A percentile compares a stretch with the other conserved stretches of the same genome.
Evolutionary conservation across 1,140 invertebrate species (phyloP).

Genomic region (Batillaria attramentaria): DNA sequence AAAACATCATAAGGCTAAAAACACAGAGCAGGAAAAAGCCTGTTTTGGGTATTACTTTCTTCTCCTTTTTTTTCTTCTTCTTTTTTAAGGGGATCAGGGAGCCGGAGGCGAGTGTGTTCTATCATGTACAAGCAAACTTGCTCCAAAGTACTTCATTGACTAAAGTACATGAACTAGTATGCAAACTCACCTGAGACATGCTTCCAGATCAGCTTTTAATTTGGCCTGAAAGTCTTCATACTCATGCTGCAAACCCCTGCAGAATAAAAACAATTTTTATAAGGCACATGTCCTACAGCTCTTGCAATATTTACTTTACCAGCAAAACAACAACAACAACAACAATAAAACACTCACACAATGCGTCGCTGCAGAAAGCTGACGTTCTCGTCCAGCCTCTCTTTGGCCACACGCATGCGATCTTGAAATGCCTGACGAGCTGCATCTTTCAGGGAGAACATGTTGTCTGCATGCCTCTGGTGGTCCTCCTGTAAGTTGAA

Average conservation of each 20-base stretch:
- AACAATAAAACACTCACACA: conserved; percentile 42
- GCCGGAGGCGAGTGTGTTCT: neutral
- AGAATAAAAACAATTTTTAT: neutral
- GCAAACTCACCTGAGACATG: conserved; percentile 55
- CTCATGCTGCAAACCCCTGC: conserved; percentile 60
- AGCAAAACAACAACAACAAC: conserved; percentile 11
- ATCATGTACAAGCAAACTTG: neutral
- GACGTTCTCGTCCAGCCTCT: conserved; percentile 61
- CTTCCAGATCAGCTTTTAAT: conserved; percentile 59
- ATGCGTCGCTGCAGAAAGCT: conserved; percentile 63
- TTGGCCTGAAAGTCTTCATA: conserved; percentile 60
- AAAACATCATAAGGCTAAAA: neutral
- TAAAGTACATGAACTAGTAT: no score
- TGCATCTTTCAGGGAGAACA: conserved; percentile 57
- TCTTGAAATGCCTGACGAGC: conserved; percentile 63
- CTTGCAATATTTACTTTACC: neutral
- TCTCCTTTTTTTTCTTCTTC: no score
- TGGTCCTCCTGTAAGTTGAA: conserved; percentile 39
- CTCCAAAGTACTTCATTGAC: no score
- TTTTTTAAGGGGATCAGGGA: neutral
- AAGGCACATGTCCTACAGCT: no score
- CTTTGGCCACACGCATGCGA: conserved; percentile 56
- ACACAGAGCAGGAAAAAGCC: no score
- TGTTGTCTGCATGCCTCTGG: conserved; percentile 48
- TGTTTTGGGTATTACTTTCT: no score